Evolutionary conservation across 2,888 invertebrate genomes (phyloP).

Genomic region (Lucinisca nassula): DNA sequence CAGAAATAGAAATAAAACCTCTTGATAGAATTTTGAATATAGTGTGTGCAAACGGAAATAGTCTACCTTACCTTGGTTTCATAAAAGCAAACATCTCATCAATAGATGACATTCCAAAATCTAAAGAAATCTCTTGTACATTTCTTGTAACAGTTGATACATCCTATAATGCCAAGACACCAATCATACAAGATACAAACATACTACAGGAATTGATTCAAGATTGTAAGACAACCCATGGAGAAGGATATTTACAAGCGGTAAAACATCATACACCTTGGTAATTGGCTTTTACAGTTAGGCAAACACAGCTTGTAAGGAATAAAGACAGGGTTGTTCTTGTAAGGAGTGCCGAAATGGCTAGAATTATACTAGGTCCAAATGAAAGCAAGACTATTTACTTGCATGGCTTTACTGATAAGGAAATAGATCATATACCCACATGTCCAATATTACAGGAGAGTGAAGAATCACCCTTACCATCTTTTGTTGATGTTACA

Average conservation of each 20-base stretch:
- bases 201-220: not conserved
- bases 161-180: not conserved
- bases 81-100: constrained; percentile 19
- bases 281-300: not conserved
- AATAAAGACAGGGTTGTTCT: too few relatives aligned
- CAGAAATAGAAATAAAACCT: not conserved
- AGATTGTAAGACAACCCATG: not conserved
- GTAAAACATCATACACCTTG: not conserved
- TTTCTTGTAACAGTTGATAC: not conserved
- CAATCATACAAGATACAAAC: constrained; percentile 14
- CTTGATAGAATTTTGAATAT: not conserved
- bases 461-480: not conserved
- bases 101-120: not conserved
- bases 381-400: not conserved
- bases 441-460: constrained; percentile 16
- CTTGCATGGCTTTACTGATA: constrained; percentile 28
- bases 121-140: not conserved
- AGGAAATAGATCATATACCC: not conserved
- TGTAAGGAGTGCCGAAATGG: too few relatives aligned
- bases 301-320: not conserved
- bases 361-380: too few relatives aligned
- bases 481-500: constrained; percentile 19
- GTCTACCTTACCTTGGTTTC: not conserved
- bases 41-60: constrained; percentile 48
- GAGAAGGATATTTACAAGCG: not conserved